These are phyloP conservation scores for Anguilla anguilla DNA, from an alignment of 2,797 vertebrate genomes.

Conservation along the genomic window DNA sequence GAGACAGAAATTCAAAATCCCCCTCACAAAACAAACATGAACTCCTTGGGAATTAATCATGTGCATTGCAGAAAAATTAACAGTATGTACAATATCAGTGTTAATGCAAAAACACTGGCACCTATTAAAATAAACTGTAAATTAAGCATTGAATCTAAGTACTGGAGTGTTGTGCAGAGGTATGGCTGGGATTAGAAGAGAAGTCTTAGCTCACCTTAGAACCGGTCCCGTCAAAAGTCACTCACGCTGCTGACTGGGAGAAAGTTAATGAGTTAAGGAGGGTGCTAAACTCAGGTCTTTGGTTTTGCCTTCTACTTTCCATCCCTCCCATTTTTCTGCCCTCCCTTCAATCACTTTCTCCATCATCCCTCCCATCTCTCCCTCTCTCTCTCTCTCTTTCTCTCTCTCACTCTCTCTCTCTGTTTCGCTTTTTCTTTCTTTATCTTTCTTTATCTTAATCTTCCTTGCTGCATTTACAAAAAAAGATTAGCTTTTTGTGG, in stretches of 20 bases:
- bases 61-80: conserved; percentile 50
- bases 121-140: not conserved
- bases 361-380: conserved; percentile 40
- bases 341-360: conserved; percentile 35
- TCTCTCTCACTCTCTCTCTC: conserved; percentile 41
- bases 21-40: conserved; percentile 59
- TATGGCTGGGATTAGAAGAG: not conserved
- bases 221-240: conserved; percentile 23
- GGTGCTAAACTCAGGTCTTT: conserved; percentile 42
- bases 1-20: conserved; percentile 69
- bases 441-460: conserved; percentile 53
- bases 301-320: conserved; percentile 35
- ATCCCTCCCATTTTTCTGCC: conserved; percentile 55
- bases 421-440: conserved; percentile 53
- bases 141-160: not conserved
- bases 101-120: conserved; percentile 16
- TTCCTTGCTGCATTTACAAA: conserved; percentile 55
- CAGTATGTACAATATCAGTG: conserved; percentile 55
- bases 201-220: conserved; percentile 44
- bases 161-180: not conserved
- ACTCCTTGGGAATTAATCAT: conserved; percentile 58
- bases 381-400: conserved; percentile 13
- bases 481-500: conserved; percentile 36
- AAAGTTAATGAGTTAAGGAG: conserved; percentile 42
- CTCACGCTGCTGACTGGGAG: conserved; percentile 20